Evolutionary conservation across 2,113 vertebrate species (phyloP).

Genomic region (Microtus richardsoni): DNA sequence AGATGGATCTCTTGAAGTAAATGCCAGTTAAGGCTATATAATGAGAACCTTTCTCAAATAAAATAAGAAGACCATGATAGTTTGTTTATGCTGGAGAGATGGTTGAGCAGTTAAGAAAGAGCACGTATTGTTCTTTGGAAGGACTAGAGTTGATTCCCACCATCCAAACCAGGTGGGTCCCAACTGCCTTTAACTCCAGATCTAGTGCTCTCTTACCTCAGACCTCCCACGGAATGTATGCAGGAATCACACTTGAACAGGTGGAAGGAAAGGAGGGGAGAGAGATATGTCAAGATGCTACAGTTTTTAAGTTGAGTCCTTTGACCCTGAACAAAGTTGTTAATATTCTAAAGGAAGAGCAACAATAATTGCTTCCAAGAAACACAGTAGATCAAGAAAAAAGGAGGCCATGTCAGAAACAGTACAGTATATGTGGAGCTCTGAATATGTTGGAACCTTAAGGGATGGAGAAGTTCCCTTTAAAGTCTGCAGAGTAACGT

Average conservation of each 20-base stretch:
- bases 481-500: background rate
- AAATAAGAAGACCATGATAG: background rate
- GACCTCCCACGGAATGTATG: background rate
- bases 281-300: background rate
- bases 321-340: background rate
- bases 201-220: background rate
- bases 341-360: background rate
- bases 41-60: background rate
- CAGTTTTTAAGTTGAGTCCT: background rate
- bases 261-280: background rate
- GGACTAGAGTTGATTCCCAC: background rate
- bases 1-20: background rate
- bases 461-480: background rate
- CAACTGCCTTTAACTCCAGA: background rate
- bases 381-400: background rate
- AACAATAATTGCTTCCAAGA: background rate
- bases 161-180: background rate
- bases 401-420: background rate
- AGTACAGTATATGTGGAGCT: background rate
- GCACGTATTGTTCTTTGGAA: background rate
- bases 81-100: background rate
- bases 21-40: background rate
- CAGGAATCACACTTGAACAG: background rate
- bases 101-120: background rate
- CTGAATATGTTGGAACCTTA: background rate